These are phyloP conservation scores for Stichopus chloronotus DNA, from an alignment of 35 echinoderm and acorn worm species.

Conservation along the genomic window DNA sequence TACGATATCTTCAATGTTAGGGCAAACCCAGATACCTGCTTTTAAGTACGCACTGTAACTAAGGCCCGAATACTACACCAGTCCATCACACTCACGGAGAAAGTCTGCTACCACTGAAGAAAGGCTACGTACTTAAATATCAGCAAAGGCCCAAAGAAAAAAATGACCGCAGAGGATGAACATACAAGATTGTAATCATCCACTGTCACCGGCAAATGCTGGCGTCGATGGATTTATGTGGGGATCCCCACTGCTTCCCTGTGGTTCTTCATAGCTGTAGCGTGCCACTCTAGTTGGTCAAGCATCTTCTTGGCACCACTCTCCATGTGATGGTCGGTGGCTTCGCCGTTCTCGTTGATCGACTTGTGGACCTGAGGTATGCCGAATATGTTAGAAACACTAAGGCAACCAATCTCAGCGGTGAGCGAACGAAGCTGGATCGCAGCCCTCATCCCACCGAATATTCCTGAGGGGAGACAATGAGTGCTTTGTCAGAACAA, in stretches of 20 bases:
- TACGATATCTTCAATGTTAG: no score
- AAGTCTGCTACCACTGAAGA: no score
- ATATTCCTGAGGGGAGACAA: slow-evolving; percentile 68
- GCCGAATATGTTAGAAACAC: slow-evolving; percentile 97
- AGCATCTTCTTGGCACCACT: slow-evolving; percentile 72
- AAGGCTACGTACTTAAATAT: no score
- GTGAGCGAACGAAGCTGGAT: slow-evolving; percentile 91
- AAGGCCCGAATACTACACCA: no score
- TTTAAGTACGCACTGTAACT: no score
- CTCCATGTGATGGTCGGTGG: slow-evolving; percentile 84
- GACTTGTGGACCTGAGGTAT: slow-evolving; percentile 64
- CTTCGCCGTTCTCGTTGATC: slow-evolving; percentile 59
- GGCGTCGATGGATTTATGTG: background rate
- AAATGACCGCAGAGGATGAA: background rate
- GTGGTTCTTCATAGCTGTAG: slow-evolving; percentile 87
- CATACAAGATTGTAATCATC: background rate
- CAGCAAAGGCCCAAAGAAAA: background rate
- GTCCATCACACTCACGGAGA: no score
- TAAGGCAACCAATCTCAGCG: slow-evolving; percentile 87
- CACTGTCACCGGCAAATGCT: background rate
- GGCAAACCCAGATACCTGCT: no score
- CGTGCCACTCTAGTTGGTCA: slow-evolving; percentile 88
- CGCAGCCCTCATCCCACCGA: slow-evolving; percentile 90
- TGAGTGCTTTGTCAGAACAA: background rate
- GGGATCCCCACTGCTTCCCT: slow-evolving; percentile 67